Evolutionary conservation across 2,888 invertebrate species (phyloP), one percentile per base, ranked within the genome.

Genomic region (Onchidella celtica): DNA sequence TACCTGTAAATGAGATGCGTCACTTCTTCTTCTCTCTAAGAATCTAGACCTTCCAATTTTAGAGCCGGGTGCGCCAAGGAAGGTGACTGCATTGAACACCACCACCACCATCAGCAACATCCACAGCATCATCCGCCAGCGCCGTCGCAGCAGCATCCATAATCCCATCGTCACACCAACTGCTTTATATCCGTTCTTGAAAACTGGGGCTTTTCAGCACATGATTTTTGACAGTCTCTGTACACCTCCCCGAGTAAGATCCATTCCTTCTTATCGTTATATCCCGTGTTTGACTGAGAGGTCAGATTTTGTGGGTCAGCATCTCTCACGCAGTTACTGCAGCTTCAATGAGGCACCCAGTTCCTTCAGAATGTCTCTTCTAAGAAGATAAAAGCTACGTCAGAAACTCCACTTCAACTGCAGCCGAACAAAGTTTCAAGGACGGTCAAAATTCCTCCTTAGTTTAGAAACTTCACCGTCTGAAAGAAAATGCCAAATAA

Each of bases 1-100:
- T 21, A 79, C 79, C 79, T 73, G 73, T 57, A 79, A 32, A 66
- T 79, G 79, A 4, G 79, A 66, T 9, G 32, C 55, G n/a, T 34
- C 73, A 3, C 47, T n/a, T 3, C 4, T 29, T 4, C 40, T 29
- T 21, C 47, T 40, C 9, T 17, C 27, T 21, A 21, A 6, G 24
- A 0, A 1, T 32, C 34, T 65, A 29, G 66, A 55, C 9, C 66
- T 34, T 1, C 55, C 34, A 34, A 21, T 21, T 47, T 55, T 66
- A 6, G 57, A 4, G 11, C 36, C 65, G 14, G 79, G 38, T 0
- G 57, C 2, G 14, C 47, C 36, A 14, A 79, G 14, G 14, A 79
- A 66, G 1, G 66, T 14, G 21, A 61, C 65, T 0, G 57, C 66
- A 27, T 78, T 78, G 32, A 78, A 24, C 0, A 55, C 3, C 11